Base-by-base conservation (phyloP, 2,888 invertebrate genomes). In the Pheosia tremula region DNA sequence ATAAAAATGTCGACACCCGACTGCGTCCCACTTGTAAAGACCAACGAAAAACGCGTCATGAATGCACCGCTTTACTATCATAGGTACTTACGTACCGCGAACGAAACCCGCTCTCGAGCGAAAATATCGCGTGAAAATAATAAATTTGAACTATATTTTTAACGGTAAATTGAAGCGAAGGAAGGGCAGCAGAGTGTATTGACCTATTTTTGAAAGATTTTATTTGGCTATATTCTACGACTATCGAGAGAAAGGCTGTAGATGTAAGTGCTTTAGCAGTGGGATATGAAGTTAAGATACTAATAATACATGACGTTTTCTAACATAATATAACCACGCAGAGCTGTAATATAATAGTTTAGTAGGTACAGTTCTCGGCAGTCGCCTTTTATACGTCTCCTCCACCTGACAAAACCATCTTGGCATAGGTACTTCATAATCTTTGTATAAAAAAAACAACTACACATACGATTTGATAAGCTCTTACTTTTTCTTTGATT, bases 121-220 rank as follows among this genome's bases (percentile, higher is more conserved):
- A 59, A 36, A 74, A 66, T 67, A 60, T 68, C 62, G 56, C 37
- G 56, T 61, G 62, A 62, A 71, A 74, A 67, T 67, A 67, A 67
- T 63, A 63, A 47, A 72, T 64, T 67, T 57, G 38, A 66, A 62
- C 59, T 64, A 64, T 58, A 67, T 68, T 66, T 67, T 56, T 59
- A 57, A 49, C 57, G 5, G 52, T 61, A 63, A 72, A 62, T 54
- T 60, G 24, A 56, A 54, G 11, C 2, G 9, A 24, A 5, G 7
- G 50, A 52, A 52, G 43, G 43, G 9, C 9, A 10, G 43, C 4
- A 2, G 52, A 4, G 3, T 36, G 24, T 63, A 59, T 66, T n/a
- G 62, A 59, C 58, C 57, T 61, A 47, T 59, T 54, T 71, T 65
- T 57, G 13, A 24, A 24, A 24, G 24, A 24, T 24, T 24, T 24